Evolutionary conservation across 2,113 vertebrate species (phyloP).

Genomic region (Crotophaga sulcirostris): DNA sequence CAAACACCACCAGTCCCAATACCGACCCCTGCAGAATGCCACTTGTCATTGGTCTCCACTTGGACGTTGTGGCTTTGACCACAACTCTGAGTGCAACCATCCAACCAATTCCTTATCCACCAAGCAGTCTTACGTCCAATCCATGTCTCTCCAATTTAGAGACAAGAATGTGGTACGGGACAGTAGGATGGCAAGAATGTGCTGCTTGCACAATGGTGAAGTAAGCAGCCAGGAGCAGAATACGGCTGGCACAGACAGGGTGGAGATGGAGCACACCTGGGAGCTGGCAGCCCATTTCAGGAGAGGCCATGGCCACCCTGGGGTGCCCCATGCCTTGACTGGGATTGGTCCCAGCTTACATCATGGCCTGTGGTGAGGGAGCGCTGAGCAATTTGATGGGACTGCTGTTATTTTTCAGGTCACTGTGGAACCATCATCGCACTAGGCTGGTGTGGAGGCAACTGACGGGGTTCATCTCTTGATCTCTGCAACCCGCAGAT

Average conservation of each 20-base stretch:
- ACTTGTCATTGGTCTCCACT: too few species aligned
- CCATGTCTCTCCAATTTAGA: too few species aligned
- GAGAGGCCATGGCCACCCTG: background rate
- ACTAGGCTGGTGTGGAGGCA: background rate
- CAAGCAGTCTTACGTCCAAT: too few species aligned
- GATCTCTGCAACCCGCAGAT: too few species aligned
- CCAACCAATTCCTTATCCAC: too few species aligned
- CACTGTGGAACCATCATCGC: fast-evolving
- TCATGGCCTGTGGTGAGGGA: background rate
- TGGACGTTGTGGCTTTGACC: too few species aligned
- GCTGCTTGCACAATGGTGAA: too few species aligned
- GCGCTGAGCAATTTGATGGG: fast-evolving
- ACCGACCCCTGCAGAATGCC: too few species aligned
- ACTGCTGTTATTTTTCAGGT: background rate
- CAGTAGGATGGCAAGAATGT: background rate
- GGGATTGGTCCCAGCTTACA: background rate
- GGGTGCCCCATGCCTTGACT: background rate
- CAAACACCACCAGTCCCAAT: too few species aligned
- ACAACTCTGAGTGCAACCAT: too few species aligned
- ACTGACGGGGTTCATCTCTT: too few species aligned
- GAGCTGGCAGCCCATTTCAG: background rate
- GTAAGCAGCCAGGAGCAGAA: background rate
- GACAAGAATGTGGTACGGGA: too few species aligned
- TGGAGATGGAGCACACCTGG: background rate
- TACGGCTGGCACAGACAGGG: background rate